These are phyloP conservation scores for Leptopilina boulardi DNA, from an alignment of 1,140 invertebrate species.

Conservation along the genomic window DNA sequence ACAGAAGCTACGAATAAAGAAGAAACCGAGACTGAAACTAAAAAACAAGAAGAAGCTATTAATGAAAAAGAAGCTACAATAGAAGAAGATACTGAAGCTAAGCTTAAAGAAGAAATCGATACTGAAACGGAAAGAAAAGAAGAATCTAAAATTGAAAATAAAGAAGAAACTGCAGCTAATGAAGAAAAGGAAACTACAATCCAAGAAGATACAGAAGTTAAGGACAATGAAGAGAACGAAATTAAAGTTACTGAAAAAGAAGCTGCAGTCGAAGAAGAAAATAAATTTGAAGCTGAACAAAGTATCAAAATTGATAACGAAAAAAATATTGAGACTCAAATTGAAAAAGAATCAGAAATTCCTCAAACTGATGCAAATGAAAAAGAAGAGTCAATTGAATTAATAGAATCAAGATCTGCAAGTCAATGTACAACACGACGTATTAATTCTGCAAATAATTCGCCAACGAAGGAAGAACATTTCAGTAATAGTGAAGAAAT, in stretches of 20 bases:
- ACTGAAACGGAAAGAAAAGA: neutral
- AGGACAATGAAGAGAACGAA: neutral
- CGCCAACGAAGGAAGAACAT: constrained; percentile 2
- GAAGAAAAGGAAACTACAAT: neutral
- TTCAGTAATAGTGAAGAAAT: neutral
- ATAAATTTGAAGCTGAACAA: neutral
- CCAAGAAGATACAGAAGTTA: neutral
- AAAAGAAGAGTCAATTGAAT: neutral
- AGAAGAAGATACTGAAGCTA: neutral
- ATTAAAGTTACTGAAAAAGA: constrained; percentile 8
- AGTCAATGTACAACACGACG: constrained; percentile 50
- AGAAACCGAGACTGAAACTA: neutral
- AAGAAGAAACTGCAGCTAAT: neutral
- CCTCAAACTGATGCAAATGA: neutral
- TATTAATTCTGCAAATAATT: constrained; percentile 46
- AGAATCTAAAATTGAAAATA: neutral
- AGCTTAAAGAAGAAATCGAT: neutral
- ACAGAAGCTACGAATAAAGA: neutral
- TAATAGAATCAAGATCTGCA: constrained; percentile 40
- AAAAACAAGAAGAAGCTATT: too few species aligned
- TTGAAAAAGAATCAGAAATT: neutral
- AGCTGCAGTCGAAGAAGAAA: neutral
- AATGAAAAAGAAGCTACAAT: constrained; percentile 1
- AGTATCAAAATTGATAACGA: neutral
- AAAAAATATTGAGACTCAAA: neutral